Base-by-base conservation (phyloP, 1,140 invertebrate species). In the Zaprionus inermis region DNA sequence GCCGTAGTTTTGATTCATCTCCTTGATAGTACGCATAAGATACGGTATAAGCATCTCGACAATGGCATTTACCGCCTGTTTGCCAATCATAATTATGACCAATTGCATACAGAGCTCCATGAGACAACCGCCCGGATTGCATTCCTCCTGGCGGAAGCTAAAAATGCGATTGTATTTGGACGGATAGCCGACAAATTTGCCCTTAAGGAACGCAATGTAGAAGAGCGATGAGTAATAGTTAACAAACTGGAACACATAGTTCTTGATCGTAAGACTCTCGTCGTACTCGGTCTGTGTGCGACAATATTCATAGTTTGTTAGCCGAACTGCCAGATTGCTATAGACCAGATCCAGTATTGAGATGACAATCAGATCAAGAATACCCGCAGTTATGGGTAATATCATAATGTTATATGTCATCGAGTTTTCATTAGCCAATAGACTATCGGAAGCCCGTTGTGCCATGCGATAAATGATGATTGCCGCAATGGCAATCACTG, bases 151-250 rank as follows among this genome's bases (percentile, higher is more conserved):
- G 11, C 91, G 85, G n/a, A 92, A 94, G 44, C 94, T 94, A 67
- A 97, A 94, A 57, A 97, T 94, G 54, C 93, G 94, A 75, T 94
- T 95, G 81, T 97, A 97, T 76, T 97, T 94, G 4, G 95, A 94
- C 20, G 96, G 96, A 92, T 95, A 96, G 6, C 96, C 96, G 32
- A 95, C 94, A 93, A 96, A 96, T 83, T 96, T 95, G 51, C 96
- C 96, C 92, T 97, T 97, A 75, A 97, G 94, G 88, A 97, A 97
- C 2, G 96, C 97, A 56, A 97, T 96, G 91, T 97, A 97, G 91
- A 97, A 96, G 64, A 97, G 95, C 44, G 96, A 97, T 2, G 96
- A 96, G 90, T 97, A 97, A 89, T 96, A 97, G 92, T 97, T 97
- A 77, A 97, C 95, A 92, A 97, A 97, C 92, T 97, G 96, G 89